Evolutionary conservation across 2,888 invertebrate species (phyloP), one percentile per base, ranked within the genome.

Genomic region (Phorcus lineatus): DNA sequence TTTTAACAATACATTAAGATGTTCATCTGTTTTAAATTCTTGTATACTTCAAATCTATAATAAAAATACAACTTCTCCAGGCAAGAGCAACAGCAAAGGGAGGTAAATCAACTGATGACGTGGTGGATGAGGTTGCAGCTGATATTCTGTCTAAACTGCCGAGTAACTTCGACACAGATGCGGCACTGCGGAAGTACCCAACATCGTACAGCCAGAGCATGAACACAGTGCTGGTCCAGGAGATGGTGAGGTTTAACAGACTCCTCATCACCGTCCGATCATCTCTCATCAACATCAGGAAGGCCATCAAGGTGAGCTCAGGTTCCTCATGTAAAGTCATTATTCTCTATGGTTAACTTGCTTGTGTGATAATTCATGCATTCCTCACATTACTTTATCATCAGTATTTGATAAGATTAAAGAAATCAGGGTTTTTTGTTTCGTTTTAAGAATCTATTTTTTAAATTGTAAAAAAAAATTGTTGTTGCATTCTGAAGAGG

Each of bases 71-170:
- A 54, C 80, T 13, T 67, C 77, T 78, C 19, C 83, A 93, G 92
- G 92, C 92, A 4, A 91, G 88, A 88, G 91, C 91, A 40, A 87
- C 91, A 0, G 87, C 90, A n/a, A 89, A 87, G 17, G 91, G 92
- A 53, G 95, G 95, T 4, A 95, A 95, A 83, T 96, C 96, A 0
- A 95, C 96, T 0, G 97, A 98, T 88, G 95, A 97, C 87, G 94
- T 96, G 66, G 96, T 97, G 0, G 95, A 95, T 92, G 95, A 95
- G 77, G 96, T 97, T 0, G 95, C 97, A 0, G 94, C 95, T 53
- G 97, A 97, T 89, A 96, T 98, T 83, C 93, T 97, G 13, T 93
- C 94, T 7, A 96, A 92, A 86, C 88, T 92, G 80, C 93, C 92
- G 24, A 81, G 84, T 11, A 90, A 93, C 83, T 94, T 91, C 84